Conservation (phyloP, 2,797 vertebrate species). For the Hippoglossus hippoglossus region DNA sequence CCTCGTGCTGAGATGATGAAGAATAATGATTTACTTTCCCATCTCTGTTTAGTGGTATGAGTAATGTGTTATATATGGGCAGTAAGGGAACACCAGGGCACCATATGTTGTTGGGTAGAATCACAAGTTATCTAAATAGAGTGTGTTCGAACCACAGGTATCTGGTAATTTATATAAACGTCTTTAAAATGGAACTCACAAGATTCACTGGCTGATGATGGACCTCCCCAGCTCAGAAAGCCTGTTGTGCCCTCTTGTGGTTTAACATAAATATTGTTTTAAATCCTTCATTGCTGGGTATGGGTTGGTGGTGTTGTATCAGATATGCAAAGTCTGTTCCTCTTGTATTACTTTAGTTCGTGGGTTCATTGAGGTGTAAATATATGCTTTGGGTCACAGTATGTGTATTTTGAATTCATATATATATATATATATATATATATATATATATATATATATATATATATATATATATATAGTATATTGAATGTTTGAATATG, state of each 20-base stretch:
- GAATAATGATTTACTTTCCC: constrained; percentile 18
- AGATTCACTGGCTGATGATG: too few species aligned
- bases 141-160: not conserved
- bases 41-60: not conserved
- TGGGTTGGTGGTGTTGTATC: too few species aligned
- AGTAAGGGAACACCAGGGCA: not conserved
- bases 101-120: not conserved
- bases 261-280: not conserved
- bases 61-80: not conserved
- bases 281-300: not conserved
- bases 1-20: constrained; percentile 26
- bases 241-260: constrained; percentile 9
- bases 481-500: too few species aligned
- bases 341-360: not conserved
- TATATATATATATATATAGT: too few species aligned
- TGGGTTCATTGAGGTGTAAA: not conserved
- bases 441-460: too few species aligned
- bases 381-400: not conserved
- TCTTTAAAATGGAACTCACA: not conserved
- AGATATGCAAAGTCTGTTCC: not conserved
- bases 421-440: too few species aligned
- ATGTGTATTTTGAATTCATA: not conserved
- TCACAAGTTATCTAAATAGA: not conserved
- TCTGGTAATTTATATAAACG: too few species aligned
- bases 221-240: not conserved